These are phyloP conservation scores for Falcaria lacertinaria DNA, from an alignment of 2,888 invertebrate species.

Conservation along the genomic window DNA sequence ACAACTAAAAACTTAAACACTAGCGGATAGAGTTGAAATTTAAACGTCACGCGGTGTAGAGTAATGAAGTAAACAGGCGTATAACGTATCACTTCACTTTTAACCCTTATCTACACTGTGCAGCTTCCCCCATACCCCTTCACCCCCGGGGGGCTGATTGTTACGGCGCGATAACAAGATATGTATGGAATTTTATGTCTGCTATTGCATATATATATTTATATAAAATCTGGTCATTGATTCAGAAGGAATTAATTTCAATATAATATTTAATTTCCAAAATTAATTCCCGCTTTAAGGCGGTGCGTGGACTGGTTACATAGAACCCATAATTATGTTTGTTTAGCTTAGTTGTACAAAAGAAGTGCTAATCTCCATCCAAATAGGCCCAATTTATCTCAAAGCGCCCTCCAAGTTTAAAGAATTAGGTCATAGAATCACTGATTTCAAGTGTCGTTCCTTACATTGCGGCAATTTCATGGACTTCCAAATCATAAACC, in stretches of 20 bases:
- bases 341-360: no score
- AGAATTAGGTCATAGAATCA: not conserved
- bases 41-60: not conserved
- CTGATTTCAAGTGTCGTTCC: constrained; percentile 8
- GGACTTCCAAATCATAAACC: constrained; percentile 18
- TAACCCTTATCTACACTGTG: constrained; percentile 38
- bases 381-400: no score
- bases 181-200: constrained; percentile 40
- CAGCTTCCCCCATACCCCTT: constrained; percentile 19
- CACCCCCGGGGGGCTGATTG: constrained; percentile 15
- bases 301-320: no score
- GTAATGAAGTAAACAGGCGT: constrained; percentile 26
- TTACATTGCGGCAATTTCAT: constrained; percentile 4
- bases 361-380: no score
- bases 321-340: no score
- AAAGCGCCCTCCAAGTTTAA: no score
- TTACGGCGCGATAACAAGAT: constrained; percentile 32
- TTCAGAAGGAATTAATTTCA: not conserved
- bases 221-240: not conserved
- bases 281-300: no score
- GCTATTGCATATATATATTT: constrained; percentile 19
- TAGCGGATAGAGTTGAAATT: not conserved
- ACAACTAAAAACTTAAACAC: no score
- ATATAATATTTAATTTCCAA: no score
- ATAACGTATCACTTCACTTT: constrained; percentile 36